phyloP scores from a whole-genome alignment of 2,113 vertebrate species.

The Junco hyemalis region DNA sequence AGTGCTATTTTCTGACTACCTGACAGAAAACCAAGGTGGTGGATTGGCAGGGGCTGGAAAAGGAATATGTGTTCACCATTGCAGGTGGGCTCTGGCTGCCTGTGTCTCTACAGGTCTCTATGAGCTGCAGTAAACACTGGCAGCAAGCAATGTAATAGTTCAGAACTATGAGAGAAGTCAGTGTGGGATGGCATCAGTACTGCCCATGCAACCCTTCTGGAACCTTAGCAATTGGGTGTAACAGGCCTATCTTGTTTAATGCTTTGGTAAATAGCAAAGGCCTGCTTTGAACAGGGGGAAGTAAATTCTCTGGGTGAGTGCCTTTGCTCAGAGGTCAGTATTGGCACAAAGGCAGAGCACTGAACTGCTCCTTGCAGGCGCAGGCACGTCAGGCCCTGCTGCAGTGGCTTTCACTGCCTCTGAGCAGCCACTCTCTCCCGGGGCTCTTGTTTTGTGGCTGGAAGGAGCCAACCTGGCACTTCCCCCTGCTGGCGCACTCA shows the following conservation, averaged over 20 bases:
- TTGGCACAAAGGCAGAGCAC: background rate
- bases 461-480: background rate
- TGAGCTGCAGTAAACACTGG: background rate
- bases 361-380: background rate
- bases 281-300: background rate
- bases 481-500: accelerated
- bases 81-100: background rate
- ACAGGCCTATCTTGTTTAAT: background rate
- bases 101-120: too few species aligned
- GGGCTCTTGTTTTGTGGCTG: background rate
- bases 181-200: background rate
- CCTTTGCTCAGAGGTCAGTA: background rate
- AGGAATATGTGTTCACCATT: accelerated
- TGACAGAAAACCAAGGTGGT: background rate
- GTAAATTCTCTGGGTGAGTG: background rate
- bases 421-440: background rate
- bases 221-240: background rate
- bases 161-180: background rate
- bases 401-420: background rate
- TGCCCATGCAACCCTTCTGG: background rate
- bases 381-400: background rate
- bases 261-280: background rate
- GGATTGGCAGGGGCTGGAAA: background rate
- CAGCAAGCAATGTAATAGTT: background rate
- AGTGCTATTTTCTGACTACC: background rate